Evolutionary conservation across 92 coral and sea anemone species (phyloP), one percentile per base, ranked within the genome.

Genomic region (Phenganax stokvisi): DNA sequence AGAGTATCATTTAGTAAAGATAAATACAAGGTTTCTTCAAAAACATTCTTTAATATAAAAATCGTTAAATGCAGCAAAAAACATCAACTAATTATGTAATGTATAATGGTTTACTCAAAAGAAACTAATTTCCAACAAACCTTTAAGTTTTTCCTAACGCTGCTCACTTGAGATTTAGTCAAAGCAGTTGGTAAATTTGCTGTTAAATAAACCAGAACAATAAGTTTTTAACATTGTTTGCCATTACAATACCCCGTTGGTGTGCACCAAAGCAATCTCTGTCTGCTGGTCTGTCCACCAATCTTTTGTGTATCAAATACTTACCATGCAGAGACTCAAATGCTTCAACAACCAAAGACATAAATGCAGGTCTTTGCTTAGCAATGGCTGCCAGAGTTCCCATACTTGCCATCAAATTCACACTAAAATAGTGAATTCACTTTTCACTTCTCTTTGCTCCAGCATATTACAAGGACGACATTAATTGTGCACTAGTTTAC

Each of bases 91-190:
- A 37, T 37, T 37, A 37, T 5, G 5, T 37, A 37, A 37, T 37
- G 47, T 37, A 37, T 37, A 37, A 37, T 20, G 7, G 3, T n/a
- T 12, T 27, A 3, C 12, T 60, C 52, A 58, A 10, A 56, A 29
- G 10, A 81, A 71, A 17, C 7, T 17, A 10, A 59, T 25, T 6
- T 20, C 52, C 20, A 59, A 57, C 75, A 27, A 79, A 96, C 99
- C 93, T 96, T 96, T 5, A 96, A 87, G 66, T 96, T 96, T 72
- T 96, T 96, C 72, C 99, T 85, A 20, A 96, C 99, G 74, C 99
- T 96, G 85, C 97, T 96, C 57, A 96, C 99, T 96, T 96, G 99
- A 10, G 99, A 96, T 72, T 96, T 96, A 56, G 97, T 90, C 80
- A 96, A 77, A 10, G 99, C 89, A 7, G 99, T 89, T 6, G 99